Evolutionary conservation across 2,113 vertebrate species (phyloP), one percentile per base, ranked within the genome.

Genomic region (Numenius arquata): DNA sequence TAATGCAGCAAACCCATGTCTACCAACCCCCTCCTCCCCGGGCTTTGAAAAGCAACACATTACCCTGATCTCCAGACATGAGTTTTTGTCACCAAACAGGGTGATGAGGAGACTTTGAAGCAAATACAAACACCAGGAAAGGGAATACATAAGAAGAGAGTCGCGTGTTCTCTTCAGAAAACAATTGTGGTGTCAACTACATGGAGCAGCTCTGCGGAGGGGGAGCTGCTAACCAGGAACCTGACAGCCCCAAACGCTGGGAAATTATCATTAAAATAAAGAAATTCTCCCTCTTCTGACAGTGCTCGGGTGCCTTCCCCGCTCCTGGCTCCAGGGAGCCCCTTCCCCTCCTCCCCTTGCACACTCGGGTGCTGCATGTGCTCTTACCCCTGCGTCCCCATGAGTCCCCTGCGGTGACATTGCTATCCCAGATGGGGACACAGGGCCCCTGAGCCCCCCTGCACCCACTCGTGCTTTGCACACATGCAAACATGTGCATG

Each of bases 1-100:
- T 96, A 93, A 96, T 93, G 92, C 93, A 96, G 93, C 83, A 95
- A 87, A 88, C 41, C 50, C 65, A 3, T 74, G 90, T 89, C 93
- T 96, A 41, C 96, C 88, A 91, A 74, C 79, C 88, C 90, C 93
- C 90, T 91, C 90, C 95, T 93, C 81, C 75, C 18, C 3, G 1
- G 17, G 87, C 94, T 96, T 96, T 97, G 97, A 96, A 96, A 80
- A 95, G 97, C 91, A 96, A 97, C 95, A 95, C 95, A 93, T 96
- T 97, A 95, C 89, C 93, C 95, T 97, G 96, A 96, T 94, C 95
- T 96, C 89, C 88, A 97, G 95, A 97, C 96, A 97, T 95, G 96
- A 95, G 85, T 97, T 97, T 96, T 95, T 97, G 97, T 97, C 96
- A 97, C 96, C 96, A 95, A 97, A 93, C 94, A 97, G 96, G 96